phyloP scores from a whole-genome alignment of 64 coral and sea anemone genomes.

The Dendrophyllia cribrosa region DNA sequence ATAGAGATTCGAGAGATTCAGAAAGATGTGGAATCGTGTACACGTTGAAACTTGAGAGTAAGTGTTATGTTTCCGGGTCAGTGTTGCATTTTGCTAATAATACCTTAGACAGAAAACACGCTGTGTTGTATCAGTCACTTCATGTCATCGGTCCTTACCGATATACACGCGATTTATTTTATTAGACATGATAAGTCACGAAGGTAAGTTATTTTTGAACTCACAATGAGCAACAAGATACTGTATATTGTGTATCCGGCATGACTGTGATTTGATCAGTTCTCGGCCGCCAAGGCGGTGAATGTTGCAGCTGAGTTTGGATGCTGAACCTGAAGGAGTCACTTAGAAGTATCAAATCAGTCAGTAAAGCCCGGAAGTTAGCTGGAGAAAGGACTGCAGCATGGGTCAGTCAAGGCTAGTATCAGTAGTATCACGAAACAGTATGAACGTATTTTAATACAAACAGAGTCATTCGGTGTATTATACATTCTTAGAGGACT shows the following conservation, averaged over 20 bases:
- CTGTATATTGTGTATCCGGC: no score
- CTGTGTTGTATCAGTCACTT: background rate
- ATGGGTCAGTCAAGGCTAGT: no score
- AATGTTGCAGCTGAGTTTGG: background rate
- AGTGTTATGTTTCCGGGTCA: background rate
- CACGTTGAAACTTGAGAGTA: background rate
- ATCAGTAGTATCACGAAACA: no score
- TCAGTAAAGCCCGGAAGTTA: no score
- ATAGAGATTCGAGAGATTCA: background rate
- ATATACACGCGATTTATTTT: background rate
- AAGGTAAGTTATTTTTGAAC: background rate
- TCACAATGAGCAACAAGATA: background rate
- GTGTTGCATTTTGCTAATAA: background rate
- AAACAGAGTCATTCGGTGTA: no score
- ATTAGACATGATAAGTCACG: background rate
- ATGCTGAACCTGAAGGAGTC: background rate
- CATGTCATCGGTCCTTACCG: background rate
- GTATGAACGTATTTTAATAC: no score
- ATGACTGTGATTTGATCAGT: no score
- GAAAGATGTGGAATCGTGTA: background rate
- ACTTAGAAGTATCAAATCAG: no score
- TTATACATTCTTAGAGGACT: no score
- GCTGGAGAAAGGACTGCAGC: no score
- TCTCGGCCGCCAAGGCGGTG: no score
- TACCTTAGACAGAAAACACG: background rate